A percentile compares a stretch with the other conserved stretches of the same genome.
Evolutionary conservation across 2,888 invertebrate species (phyloP).

Genomic region (Laothoe populi): DNA sequence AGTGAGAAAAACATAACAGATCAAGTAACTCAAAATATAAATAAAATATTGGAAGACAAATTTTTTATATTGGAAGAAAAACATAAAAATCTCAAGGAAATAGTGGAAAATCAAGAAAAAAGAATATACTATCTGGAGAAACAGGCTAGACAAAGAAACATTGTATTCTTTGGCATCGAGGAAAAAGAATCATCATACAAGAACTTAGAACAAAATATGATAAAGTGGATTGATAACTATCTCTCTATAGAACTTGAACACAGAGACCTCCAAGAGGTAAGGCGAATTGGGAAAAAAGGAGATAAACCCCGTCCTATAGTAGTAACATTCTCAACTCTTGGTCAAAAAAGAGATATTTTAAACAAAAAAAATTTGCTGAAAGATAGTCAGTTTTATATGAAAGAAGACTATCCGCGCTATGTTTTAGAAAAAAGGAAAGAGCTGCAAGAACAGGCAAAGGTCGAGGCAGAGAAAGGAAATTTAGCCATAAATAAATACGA

Average conservation of each 20-base stretch:
- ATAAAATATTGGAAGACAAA: too few species aligned
- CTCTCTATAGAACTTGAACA: neutral
- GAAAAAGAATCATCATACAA: too few species aligned
- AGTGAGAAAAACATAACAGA: neutral
- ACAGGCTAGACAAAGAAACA: too few species aligned
- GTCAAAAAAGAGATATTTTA: constrained; percentile 32
- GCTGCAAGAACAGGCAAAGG: constrained; percentile 14
- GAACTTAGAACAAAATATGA: too few species aligned
- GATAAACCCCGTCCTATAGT: constrained; percentile 31
- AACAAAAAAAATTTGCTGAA: constrained; percentile 31
- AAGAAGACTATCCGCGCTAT: constrained; percentile 35
- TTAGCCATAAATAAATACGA: constrained; percentile 20
- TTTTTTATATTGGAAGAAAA: too few species aligned
- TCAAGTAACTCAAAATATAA: too few species aligned
- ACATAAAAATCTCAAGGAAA: too few species aligned
- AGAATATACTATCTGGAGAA: too few species aligned
- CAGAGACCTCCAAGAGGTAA: constrained; percentile 34
- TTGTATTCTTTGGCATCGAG: too few species aligned
- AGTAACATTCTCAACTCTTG: constrained; percentile 32
- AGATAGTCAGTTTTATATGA: constrained; percentile 32
- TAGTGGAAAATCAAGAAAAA: too few species aligned
- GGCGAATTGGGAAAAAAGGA: constrained; percentile 32
- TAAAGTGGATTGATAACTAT: too few species aligned
- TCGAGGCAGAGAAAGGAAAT: constrained; percentile 22
- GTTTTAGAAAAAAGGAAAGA: constrained; percentile 35